Evolutionary conservation across 2,888 invertebrate genomes (phyloP).

Genomic region (Temnothorax rugatulus): DNA sequence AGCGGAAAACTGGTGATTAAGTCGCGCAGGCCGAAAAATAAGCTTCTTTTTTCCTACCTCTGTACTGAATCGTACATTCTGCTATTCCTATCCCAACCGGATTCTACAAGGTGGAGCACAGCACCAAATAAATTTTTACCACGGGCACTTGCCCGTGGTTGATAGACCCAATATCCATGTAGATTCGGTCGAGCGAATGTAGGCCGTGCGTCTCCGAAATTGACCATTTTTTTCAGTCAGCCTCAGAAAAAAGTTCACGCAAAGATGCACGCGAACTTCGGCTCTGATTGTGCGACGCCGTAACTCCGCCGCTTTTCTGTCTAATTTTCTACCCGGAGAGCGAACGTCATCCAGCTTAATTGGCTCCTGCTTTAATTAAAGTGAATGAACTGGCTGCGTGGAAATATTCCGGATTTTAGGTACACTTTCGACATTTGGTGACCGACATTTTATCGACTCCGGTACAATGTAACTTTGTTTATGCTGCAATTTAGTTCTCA

Average conservation of each 20-base stretch:
- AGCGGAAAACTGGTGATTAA: conserved; percentile 28
- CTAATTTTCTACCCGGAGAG: conserved; percentile 37
- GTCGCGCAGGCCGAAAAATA: neutral
- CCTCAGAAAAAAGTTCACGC: neutral
- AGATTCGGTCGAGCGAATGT: conserved; percentile 55
- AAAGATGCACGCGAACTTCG: conserved; percentile 19
- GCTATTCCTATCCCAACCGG: neutral
- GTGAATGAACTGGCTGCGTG: neutral
- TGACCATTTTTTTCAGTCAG: conserved; percentile 7
- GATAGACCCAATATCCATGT: conserved; percentile 66
- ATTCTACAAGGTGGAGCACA: conserved; percentile 33
- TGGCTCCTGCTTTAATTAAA: conserved; percentile 40
- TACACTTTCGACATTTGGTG: conserved; percentile 16
- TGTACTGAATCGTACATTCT: neutral
- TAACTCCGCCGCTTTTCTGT: conserved; percentile 3
- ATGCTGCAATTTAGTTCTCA: neutral
- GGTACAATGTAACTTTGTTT: conserved; percentile 15
- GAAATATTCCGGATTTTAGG: conserved; percentile 25
- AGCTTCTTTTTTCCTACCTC: neutral
- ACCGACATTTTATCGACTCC: conserved; percentile 12
- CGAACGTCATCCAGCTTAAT: conserved; percentile 39
- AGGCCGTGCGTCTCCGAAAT: conserved; percentile 27
- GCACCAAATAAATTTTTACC: conserved; percentile 39
- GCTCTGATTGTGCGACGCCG: neutral
- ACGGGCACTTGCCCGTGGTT: conserved; percentile 35